These are phyloP conservation scores for Ranitomeya imitator DNA, from an alignment of 2,113 vertebrate genomes.

Conservation along the genomic window DNA sequence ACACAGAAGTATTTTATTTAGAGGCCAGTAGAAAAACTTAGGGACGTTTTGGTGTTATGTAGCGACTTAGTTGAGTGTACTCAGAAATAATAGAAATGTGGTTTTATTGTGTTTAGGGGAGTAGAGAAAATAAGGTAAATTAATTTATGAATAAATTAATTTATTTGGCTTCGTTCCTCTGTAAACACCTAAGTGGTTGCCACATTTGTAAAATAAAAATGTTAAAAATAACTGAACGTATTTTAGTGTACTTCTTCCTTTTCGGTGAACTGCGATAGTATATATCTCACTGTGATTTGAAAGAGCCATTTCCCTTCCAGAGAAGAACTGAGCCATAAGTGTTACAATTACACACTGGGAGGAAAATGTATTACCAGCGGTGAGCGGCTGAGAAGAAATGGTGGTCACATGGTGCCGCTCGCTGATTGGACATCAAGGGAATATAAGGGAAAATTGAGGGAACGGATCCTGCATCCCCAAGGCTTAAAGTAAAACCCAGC, in stretches of 20 bases:
- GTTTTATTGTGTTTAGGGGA: too few relatives aligned
- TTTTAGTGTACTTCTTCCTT: not conserved
- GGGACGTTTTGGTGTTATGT: too few relatives aligned
- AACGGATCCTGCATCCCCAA: constrained; percentile 1
- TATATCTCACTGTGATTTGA: not conserved
- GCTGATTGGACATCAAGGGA: not conserved
- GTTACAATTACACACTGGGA: not conserved
- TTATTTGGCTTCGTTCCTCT: not conserved
- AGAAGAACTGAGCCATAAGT: not conserved
- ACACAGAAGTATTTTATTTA: too few relatives aligned
- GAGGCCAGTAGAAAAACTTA: too few relatives aligned
- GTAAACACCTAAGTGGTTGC: not conserved
- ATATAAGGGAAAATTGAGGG: not conserved
- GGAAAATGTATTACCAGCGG: constrained; percentile 11
- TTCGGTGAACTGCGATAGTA: not conserved
- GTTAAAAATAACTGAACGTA: not conserved
- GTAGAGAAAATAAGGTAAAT: too few relatives aligned
- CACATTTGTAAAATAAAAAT: not conserved
- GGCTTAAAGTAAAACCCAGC: constrained; percentile 7
- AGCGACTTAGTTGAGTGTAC: too few relatives aligned
- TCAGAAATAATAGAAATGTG: too few relatives aligned
- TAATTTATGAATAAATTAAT: not conserved
- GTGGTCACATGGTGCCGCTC: not conserved
- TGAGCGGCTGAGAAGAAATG: not conserved
- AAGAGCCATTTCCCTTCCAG: not conserved